Conservation (phyloP, 1,140 invertebrate species). For the Eupeodes corollae region DNA sequence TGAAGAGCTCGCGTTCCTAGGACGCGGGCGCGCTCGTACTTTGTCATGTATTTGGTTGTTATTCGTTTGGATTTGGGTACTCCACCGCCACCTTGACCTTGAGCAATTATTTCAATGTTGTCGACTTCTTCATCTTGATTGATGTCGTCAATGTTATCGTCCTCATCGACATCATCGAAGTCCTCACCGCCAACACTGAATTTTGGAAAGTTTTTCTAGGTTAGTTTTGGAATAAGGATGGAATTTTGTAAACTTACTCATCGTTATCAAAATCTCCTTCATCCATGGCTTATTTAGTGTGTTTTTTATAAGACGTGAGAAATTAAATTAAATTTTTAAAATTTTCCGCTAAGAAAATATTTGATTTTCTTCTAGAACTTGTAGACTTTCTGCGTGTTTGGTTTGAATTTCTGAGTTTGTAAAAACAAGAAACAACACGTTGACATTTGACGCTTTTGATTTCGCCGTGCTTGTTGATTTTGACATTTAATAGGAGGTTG, state of each 20-base stretch:
- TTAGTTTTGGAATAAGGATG: constrained; percentile 5
- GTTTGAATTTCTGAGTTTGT: no score
- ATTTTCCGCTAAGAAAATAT: no score
- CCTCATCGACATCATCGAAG: constrained; percentile 70
- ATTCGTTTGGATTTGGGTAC: constrained; percentile 75
- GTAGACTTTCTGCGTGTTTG: no score
- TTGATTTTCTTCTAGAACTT: no score
- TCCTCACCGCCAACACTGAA: constrained; percentile 59
- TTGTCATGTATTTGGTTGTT: constrained; percentile 92
- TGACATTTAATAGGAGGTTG: no score
- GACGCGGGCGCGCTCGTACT: constrained; percentile 87
- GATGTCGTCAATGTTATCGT: constrained; percentile 65
- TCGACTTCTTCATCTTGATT: constrained; percentile 71
- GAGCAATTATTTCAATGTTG: constrained; percentile 59
- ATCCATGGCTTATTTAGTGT: constrained; percentile 43
- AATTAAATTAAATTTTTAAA: no score
- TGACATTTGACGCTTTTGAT: no score
- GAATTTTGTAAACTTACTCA: constrained; percentile 45
- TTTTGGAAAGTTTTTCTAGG: constrained; percentile 6
- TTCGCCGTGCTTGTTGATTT: no score
- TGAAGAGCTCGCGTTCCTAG: constrained; percentile 94
- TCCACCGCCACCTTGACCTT: constrained; percentile 55
- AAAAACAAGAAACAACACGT: no score
- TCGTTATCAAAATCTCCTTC: constrained; percentile 66
- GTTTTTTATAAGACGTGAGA: no score